phyloP scores from a whole-genome alignment of 2,888 invertebrate species.

The Aleiodes alternator region DNA sequence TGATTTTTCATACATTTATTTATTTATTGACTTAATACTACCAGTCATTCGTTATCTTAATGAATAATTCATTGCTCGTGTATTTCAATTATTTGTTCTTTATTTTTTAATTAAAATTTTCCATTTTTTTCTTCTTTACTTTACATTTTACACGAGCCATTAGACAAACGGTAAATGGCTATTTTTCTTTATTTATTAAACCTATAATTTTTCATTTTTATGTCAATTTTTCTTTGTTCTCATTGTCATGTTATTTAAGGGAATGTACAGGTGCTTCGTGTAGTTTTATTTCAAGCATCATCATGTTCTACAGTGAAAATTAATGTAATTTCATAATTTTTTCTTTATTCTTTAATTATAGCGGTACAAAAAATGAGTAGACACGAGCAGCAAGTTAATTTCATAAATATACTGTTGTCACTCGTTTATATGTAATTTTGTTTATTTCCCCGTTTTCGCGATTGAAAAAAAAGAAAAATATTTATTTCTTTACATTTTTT shows the following conservation, averaged over 20 bases:
- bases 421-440: slow-evolving; percentile 23
- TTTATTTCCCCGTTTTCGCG: neutral
- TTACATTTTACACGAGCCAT: slow-evolving; percentile 11
- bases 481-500: neutral
- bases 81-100: neutral
- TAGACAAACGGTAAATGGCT: slow-evolving; percentile 32
- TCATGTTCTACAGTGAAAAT: slow-evolving; percentile 19
- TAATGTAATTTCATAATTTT: slow-evolving; percentile 29
- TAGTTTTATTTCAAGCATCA: slow-evolving; percentile 43
- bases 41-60: slow-evolving; percentile 4
- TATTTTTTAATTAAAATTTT: slow-evolving; percentile 16
- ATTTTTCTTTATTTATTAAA: slow-evolving; percentile 46
- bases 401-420: slow-evolving; percentile 21
- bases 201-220: slow-evolving; percentile 40
- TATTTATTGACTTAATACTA: slow-evolving; percentile 49
- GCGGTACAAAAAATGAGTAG: slow-evolving; percentile 49
- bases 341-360: slow-evolving; percentile 36
- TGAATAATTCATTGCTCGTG: neutral
- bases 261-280: slow-evolving; percentile 58
- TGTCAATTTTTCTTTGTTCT: slow-evolving; percentile 37
- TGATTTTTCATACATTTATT: slow-evolving; percentile 61
- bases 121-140: slow-evolving; percentile 5
- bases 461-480: no score
- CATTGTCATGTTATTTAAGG: neutral
- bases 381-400: slow-evolving; percentile 33